These are phyloP conservation scores for Eurystomus gularis DNA, from an alignment of 2,113 vertebrate species.

Conservation along the genomic window DNA sequence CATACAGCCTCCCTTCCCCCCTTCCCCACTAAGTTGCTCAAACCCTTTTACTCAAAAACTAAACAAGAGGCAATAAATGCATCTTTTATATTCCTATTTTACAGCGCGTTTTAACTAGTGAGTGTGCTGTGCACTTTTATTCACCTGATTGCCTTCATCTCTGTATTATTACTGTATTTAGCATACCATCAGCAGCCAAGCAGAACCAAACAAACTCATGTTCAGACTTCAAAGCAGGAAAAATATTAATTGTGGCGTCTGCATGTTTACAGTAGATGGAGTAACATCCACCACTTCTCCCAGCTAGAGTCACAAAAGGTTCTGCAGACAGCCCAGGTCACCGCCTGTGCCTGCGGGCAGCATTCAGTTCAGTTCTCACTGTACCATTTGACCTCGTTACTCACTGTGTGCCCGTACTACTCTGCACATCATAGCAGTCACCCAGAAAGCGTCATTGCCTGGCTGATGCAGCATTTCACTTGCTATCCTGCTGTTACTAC, in stretches of 20 bases:
- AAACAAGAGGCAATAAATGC: slow-evolving; percentile 43
- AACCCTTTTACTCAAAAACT: slow-evolving; percentile 34
- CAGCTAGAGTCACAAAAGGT: neutral
- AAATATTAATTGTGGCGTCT: slow-evolving; percentile 78
- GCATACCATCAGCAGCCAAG: slow-evolving; percentile 79
- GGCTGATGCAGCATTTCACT: neutral
- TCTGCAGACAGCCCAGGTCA: slow-evolving; percentile 25
- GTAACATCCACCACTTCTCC: slow-evolving; percentile 20
- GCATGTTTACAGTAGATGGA: slow-evolving; percentile 67
- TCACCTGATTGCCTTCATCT: slow-evolving; percentile 62
- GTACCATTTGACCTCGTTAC: neutral
- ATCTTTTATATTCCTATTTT: slow-evolving; percentile 49
- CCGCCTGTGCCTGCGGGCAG: neutral
- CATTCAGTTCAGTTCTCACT: neutral
- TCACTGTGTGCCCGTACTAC: neutral
- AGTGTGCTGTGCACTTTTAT: slow-evolving; percentile 46
- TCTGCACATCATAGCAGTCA: neutral
- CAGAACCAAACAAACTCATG: slow-evolving; percentile 80
- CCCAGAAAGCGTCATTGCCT: accelerated
- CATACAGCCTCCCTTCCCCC: neutral
- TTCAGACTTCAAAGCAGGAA: slow-evolving; percentile 80
- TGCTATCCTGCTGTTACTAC: neutral
- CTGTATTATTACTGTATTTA: slow-evolving; percentile 65
- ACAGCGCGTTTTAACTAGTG: slow-evolving; percentile 43
- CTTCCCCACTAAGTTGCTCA: neutral